Conservation (phyloP, 2,113 vertebrate species). For the Erythrocercus mccallii region DNA sequence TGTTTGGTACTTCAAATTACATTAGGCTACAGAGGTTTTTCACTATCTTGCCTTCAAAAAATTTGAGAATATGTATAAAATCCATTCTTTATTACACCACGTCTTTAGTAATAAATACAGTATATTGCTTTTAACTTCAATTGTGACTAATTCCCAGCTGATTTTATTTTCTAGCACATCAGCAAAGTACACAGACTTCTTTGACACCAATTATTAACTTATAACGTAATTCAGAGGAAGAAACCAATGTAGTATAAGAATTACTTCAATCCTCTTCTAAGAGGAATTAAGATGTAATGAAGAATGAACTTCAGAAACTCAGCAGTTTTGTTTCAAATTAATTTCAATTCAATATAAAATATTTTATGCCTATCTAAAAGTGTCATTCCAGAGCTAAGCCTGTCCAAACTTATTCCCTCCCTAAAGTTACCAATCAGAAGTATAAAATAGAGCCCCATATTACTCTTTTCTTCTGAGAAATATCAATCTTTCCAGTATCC, state of each 20-base stretch:
- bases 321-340: not conserved
- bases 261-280: not conserved
- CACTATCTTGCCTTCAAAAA: conserved; percentile 2
- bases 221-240: conserved; percentile 14
- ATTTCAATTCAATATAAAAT: not conserved
- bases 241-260: not conserved
- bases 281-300: not conserved
- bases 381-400: not conserved
- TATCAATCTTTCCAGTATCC: not conserved
- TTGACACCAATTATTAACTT: conserved; percentile 8
- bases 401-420: not conserved
- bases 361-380: not conserved
- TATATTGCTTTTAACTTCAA: conserved; percentile 6
- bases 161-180: not conserved
- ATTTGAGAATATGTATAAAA: not conserved
- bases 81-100: not conserved
- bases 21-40: not conserved
- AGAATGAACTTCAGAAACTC: not conserved
- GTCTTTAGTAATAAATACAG: conserved; percentile 20
- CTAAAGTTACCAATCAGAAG: not conserved
- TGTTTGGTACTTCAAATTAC: not conserved
- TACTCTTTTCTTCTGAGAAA: not conserved
- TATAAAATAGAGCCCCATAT: not conserved
- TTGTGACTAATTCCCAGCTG: conserved; percentile 4
- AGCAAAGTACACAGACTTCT: not conserved